Conservation (phyloP, 2,113 vertebrate species). For the Oxygymnocypris stewartii region DNA sequence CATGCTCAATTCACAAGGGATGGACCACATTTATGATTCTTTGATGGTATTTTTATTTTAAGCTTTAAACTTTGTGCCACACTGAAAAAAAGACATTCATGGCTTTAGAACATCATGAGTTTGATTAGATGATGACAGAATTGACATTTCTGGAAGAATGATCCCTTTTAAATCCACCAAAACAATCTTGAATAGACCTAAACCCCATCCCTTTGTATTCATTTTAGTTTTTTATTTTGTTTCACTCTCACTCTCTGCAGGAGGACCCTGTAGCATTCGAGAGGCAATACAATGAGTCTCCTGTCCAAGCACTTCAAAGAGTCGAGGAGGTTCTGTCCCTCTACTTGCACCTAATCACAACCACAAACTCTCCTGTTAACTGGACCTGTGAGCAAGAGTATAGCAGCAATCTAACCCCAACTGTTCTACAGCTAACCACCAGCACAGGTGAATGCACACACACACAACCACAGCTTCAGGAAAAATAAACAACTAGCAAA, state of each 20-base stretch:
- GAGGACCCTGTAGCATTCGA: constrained; percentile 74
- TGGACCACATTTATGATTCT: neutral
- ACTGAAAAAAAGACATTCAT: neutral
- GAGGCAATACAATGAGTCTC: constrained; percentile 65
- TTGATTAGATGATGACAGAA: neutral
- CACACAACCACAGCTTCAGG: neutral
- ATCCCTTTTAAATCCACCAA: neutral
- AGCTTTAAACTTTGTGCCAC: neutral
- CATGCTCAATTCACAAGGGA: neutral
- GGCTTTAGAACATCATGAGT: neutral
- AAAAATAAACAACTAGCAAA: neutral
- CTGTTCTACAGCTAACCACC: constrained; percentile 58
- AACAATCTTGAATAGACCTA: neutral
- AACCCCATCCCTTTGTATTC: neutral
- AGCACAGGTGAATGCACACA: constrained; percentile 44
- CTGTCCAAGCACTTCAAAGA: constrained; percentile 69
- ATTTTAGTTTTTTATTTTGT: neutral
- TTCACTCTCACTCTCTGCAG: constrained; percentile 55
- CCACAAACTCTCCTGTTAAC: constrained; percentile 64
- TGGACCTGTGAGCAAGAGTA: constrained; percentile 76
- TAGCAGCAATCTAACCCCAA: constrained; percentile 51
- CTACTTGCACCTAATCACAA: constrained; percentile 74
- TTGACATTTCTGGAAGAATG: neutral
- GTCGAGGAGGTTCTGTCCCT: constrained; percentile 68
- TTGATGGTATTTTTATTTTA: neutral